phyloP scores from a whole-genome alignment of 2,797 vertebrate genomes.

The Peromyscus melanophrys region DNA sequence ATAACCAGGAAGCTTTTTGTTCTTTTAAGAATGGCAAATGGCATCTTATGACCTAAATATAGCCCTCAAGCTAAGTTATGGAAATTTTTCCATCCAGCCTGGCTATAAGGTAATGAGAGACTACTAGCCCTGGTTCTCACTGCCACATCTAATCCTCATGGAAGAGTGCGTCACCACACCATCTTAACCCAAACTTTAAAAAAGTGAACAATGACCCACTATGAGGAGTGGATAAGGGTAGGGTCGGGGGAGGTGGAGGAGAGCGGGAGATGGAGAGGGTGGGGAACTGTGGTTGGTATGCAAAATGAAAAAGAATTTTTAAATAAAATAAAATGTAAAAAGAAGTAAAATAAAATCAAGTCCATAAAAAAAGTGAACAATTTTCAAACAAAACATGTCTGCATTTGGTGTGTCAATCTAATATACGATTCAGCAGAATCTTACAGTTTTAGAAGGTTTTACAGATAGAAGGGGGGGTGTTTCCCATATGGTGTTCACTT shows the following conservation, averaged over 20 bases:
- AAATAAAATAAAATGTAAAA: too few species aligned
- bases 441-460: conserved; percentile 9
- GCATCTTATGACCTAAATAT: background rate
- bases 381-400: conserved; percentile 20
- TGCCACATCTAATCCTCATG: background rate
- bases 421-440: background rate
- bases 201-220: background rate
- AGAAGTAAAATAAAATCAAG: too few species aligned
- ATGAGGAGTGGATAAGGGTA: too few species aligned
- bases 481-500: background rate
- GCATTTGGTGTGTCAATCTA: background rate
- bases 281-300: too few species aligned
- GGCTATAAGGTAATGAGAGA: too few species aligned
- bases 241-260: too few species aligned
- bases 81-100: background rate
- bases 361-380: background rate
- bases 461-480: background rate
- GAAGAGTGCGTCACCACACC: background rate
- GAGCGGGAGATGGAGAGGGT: too few species aligned
- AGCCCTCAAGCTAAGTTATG: background rate
- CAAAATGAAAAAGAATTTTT: too few species aligned
- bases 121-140: background rate
- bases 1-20: background rate
- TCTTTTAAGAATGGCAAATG: background rate
- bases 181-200: background rate